Base-by-base conservation (phyloP, 2,113 vertebrate species). In the Ptychochromis oligacanthus region DNA sequence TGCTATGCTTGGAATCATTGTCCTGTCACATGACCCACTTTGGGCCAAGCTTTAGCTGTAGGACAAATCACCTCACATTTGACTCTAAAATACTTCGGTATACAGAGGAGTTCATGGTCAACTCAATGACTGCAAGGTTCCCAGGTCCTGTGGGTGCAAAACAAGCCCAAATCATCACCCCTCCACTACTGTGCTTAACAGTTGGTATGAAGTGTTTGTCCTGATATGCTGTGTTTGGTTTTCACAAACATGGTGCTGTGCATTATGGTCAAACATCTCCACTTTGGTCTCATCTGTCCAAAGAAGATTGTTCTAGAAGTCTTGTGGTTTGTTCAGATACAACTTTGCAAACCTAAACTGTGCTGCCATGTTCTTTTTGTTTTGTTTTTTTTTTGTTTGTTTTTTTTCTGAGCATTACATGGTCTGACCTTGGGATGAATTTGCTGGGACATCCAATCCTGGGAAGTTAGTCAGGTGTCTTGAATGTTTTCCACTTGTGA, bases 271-370 rank as follows among this genome's bases (percentile, higher is more conserved):
- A 65, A 24, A 65, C 22, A 43, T 24, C 36, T 65, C n/a, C 38
- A 26, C 38, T 24, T 65, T 65, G 22, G 62, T 65, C 38, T 43
- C 14, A 17, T 65, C 62, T 43, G 38, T 65, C 62, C 38, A 43
- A 65, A 24, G 38, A 4, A 65, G 38, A 65, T 65, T 65, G 38
- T 65, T 46, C 38, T n/a, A 38, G 43, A 65, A 65, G 38, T 65
- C 62, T 43, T 6, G n/a, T 6, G n/a, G 38, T 65, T 65, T 14
- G 62, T 65, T 65, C 62, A 46, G 62, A 65, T 26, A 38, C 22
- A 65, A 0, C 43, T 65, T 65, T 46, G 43, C 22, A 65, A 65
- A 43, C 15, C 38, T 65, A 43, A 65, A 0, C 13, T 1, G 24
- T n/a, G 62, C 13, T 65, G 38, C 62, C 38, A 43, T 43, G 38